A percentile compares a stretch with the other conserved stretches of the same genome.
These are phyloP conservation scores for Ammodytes dubius DNA, from an alignment of 2,113 vertebrate genomes.

Conservation along the genomic window DNA sequence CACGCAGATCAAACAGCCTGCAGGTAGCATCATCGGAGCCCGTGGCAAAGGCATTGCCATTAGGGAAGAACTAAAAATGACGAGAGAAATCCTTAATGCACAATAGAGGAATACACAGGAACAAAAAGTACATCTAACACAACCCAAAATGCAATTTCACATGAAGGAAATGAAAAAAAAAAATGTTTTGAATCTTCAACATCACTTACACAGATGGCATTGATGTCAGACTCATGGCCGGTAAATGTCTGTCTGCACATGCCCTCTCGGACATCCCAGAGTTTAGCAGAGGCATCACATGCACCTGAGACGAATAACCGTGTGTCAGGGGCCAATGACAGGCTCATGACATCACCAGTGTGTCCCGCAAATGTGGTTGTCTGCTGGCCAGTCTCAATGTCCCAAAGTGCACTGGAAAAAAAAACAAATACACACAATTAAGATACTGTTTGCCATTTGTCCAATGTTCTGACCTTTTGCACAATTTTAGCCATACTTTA, in stretches of 20 bases:
- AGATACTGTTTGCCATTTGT: neutral
- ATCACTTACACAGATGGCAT: conserved; percentile 96
- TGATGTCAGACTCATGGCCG: conserved; percentile 99
- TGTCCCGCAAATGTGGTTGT: conserved; percentile 99
- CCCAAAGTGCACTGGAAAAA: conserved; percentile 93
- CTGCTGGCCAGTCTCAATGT: conserved; percentile 99
- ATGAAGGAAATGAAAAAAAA: neutral
- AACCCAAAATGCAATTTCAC: neutral
- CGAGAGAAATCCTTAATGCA: neutral
- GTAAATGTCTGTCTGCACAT: conserved; percentile 99
- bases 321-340: conserved; percentile 95
- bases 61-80: conserved; percentile 93
- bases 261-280: conserved; percentile 99
- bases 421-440: conserved; percentile 11
- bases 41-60: conserved; percentile 98
- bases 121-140: neutral
- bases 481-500: neutral
- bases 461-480: neutral
- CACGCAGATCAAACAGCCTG: conserved; percentile 97
- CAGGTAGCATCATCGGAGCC: conserved; percentile 99
- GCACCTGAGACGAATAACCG: conserved; percentile 98
- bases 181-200: neutral
- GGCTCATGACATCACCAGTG: conserved; percentile 98
- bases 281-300: conserved; percentile 98
- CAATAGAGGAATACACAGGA: neutral